Conservation (phyloP, 2,113 vertebrate genomes). For the Parus major region DNA sequence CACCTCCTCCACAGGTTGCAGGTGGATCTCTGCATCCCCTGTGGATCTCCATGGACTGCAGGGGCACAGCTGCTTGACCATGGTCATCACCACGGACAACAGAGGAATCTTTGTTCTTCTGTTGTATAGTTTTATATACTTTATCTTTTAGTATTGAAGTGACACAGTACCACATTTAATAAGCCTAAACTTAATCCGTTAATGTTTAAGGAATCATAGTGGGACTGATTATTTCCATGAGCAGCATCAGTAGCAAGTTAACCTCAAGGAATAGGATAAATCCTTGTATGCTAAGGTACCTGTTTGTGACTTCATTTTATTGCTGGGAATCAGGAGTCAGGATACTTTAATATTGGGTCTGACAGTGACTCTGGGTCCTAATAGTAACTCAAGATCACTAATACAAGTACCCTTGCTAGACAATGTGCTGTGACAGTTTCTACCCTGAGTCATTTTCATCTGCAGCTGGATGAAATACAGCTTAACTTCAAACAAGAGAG, state of each 20-base stretch:
- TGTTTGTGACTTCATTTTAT: neutral
- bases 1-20: fast-evolving
- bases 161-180: neutral
- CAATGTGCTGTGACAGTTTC: neutral
- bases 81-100: fast-evolving
- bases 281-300: neutral
- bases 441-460: neutral
- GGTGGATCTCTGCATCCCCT: neutral
- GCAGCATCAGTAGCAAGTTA: neutral
- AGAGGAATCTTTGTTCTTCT: neutral
- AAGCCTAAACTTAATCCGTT: neutral
- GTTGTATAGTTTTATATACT: neutral
- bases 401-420: neutral
- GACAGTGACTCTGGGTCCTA: neutral
- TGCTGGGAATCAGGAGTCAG: neutral
- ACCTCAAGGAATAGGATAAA: neutral
- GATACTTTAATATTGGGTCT: neutral
- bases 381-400: neutral
- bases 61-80: neutral
- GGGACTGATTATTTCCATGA: neutral
- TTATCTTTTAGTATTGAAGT: neutral
- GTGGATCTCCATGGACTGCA: neutral
- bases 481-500: neutral
- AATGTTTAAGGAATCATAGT: neutral
- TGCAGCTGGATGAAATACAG: neutral